Evolutionary conservation across 2,888 invertebrate species (phyloP).

Genomic region (Linhomoeus sp.): DNA sequence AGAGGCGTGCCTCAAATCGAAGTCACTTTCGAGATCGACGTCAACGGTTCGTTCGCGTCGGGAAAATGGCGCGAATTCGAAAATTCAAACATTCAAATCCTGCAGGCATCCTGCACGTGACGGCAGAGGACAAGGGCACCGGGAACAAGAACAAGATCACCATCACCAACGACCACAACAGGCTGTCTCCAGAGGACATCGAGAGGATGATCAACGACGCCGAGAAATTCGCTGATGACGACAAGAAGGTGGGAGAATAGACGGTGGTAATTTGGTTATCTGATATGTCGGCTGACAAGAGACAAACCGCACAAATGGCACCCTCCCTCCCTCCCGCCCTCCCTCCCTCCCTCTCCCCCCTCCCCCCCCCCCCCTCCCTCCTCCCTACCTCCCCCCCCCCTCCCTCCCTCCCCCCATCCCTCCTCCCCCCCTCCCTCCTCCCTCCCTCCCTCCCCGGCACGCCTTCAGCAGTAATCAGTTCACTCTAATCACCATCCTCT

Average conservation of each 20-base stretch:
- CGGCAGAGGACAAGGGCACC: slow-evolving; percentile 96
- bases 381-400: no score
- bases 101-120: slow-evolving; percentile 40
- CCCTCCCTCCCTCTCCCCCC: no score
- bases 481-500: background rate
- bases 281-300: no score
- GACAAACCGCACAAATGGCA: no score
- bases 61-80: background rate
- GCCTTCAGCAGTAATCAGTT: no score
- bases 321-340: no score
- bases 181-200: slow-evolving; percentile 89
- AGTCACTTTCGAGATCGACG: slow-evolving; percentile 37
- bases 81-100: background rate
- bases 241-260: slow-evolving; percentile 66
- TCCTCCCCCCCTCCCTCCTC: no score
- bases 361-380: no score
- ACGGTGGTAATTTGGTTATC: background rate
- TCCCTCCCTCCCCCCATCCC: no score
- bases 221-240: slow-evolving; percentile 95
- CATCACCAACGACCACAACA: slow-evolving; percentile 93
- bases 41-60: slow-evolving; percentile 26
- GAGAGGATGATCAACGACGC: slow-evolving; percentile 98
- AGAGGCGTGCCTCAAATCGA: slow-evolving; percentile 32
- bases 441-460: no score
- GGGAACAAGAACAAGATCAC: slow-evolving; percentile 96